Evolutionary conservation across 2,797 vertebrate species (phyloP).

Genomic region (Macrochelys suwanniensis): DNA sequence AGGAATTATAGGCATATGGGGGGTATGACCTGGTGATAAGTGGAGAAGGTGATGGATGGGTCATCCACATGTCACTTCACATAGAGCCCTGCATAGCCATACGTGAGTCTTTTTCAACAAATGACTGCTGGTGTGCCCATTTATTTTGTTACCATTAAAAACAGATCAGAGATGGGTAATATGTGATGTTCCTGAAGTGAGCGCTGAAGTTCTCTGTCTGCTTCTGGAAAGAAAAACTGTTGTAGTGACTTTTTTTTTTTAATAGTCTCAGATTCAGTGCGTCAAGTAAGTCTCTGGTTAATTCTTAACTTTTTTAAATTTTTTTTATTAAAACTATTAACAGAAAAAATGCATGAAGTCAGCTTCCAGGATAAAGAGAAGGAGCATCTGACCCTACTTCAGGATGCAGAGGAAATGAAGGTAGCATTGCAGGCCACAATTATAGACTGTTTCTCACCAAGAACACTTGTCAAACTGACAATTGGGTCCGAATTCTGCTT

Average conservation of each 20-base stretch:
- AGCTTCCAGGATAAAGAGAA: conserved; percentile 96
- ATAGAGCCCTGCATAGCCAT: neutral
- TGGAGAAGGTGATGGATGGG: neutral
- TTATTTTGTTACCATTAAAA: neutral
- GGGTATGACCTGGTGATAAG: neutral
- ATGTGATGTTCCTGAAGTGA: neutral
- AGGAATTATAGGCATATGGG: neutral
- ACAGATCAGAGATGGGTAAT: neutral
- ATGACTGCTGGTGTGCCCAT: neutral
- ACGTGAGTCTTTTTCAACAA: neutral
- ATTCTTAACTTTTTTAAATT: conserved; percentile 17
- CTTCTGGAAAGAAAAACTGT: neutral
- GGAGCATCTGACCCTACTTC: conserved; percentile 92
- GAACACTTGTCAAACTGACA: neutral
- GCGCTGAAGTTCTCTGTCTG: neutral
- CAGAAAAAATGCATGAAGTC: conserved; percentile 93
- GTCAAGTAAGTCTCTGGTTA: neutral
- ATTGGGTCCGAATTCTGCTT: neutral
- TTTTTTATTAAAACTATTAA: neutral
- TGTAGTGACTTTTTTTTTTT: neutral
- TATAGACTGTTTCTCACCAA: neutral
- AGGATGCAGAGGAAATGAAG: conserved; percentile 97
- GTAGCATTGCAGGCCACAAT: conserved; percentile 65
- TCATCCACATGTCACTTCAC: neutral
- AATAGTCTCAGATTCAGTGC: fast-evolving